phyloP scores from a whole-genome alignment of 1,140 invertebrate species.

The Trinorchestia longiramus region DNA sequence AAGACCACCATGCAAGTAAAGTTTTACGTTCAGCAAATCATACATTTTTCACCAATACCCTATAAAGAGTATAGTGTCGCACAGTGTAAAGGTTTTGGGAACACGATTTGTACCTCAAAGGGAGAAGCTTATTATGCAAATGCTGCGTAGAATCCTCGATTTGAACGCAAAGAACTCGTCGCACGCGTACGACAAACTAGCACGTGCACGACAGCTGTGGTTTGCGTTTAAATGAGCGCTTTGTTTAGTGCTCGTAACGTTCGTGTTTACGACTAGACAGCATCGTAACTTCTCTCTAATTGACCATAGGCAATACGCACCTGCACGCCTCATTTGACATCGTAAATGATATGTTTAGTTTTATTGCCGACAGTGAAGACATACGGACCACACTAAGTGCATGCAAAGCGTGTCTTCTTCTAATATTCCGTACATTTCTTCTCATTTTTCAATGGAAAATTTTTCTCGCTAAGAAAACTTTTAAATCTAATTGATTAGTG shows the following conservation, averaged over 20 bases:
- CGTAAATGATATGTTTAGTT: neutral
- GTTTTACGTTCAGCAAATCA: neutral
- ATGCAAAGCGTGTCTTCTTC: neutral
- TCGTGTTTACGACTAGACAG: neutral
- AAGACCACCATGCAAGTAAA: neutral
- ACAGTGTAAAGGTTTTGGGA: neutral
- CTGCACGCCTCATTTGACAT: slow-evolving; percentile 24
- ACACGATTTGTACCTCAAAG: neutral
- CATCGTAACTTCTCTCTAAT: slow-evolving; percentile 47
- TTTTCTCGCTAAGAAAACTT: neutral
- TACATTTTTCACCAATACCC: neutral
- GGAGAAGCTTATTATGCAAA: neutral
- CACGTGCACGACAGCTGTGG: slow-evolving; percentile 19
- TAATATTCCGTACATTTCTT: neutral
- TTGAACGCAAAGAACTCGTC: neutral
- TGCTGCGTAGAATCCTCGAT: neutral
- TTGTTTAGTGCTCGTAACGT: slow-evolving; percentile 40
- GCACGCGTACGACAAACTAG: neutral
- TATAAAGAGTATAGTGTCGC: neutral
- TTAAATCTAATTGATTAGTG: neutral
- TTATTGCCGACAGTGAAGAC: neutral
- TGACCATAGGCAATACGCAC: slow-evolving; percentile 40
- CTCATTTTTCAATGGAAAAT: neutral
- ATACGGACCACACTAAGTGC: neutral
- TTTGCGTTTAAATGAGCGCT: slow-evolving; percentile 41